Percentiles rank a stretch among this genome's conserved stretches.
Conservation (phyloP, 2,888 invertebrate species). For the Oscheius sp. region DNA sequence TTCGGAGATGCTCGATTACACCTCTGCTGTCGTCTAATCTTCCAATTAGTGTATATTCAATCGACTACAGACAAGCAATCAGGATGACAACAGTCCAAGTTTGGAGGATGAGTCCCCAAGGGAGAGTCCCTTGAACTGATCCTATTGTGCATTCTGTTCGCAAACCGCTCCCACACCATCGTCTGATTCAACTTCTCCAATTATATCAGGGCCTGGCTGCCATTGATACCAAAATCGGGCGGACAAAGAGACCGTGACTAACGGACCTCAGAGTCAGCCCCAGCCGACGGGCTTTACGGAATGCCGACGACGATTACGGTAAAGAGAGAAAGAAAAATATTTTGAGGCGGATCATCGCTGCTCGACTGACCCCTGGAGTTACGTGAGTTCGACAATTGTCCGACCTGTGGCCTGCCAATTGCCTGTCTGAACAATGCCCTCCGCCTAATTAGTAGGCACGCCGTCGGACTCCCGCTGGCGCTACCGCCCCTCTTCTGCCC, state of each 20-base stretch:
- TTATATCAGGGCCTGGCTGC: constrained; percentile 17
- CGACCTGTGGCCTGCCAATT: constrained; percentile 33
- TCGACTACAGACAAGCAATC: too few relatives aligned
- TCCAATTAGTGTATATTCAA: too few relatives aligned
- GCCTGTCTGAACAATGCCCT: constrained; percentile 27
- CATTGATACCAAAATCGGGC: constrained; percentile 29
- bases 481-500: constrained; percentile 5
- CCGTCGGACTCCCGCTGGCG: constrained; percentile 29
- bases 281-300: constrained; percentile 13
- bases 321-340: neutral
- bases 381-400: constrained; percentile 6
- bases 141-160: neutral
- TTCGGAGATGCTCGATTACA: too few relatives aligned
- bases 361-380: neutral
- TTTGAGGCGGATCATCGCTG: constrained; percentile 1
- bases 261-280: constrained; percentile 13
- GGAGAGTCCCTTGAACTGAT: too few relatives aligned
- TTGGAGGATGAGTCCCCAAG: too few relatives aligned
- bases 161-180: constrained; percentile 1
- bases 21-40: too few relatives aligned
- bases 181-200: constrained; percentile 16
- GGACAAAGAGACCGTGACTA: constrained; percentile 15
- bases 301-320: constrained; percentile 3
- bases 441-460: constrained; percentile 32
- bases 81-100: too few relatives aligned